Evolutionary conservation across 53 echinoderm and acorn worm genomes (phyloP), one percentile per base, ranked within the genome.

Genomic region (Actinopyga echinites): DNA sequence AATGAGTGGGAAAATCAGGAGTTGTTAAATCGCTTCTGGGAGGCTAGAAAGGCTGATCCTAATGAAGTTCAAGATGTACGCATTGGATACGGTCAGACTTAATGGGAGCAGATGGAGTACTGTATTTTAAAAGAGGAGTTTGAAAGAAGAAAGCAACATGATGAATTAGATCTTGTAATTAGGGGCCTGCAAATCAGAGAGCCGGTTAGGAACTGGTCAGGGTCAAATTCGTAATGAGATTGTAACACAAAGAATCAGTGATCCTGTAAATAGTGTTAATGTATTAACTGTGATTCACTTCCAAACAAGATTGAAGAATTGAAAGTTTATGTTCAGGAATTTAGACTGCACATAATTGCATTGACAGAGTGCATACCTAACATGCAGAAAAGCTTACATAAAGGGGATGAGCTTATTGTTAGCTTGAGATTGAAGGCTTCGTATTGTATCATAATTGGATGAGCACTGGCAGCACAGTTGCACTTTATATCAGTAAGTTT

Each of bases 81-180:
- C 35, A 42, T 69, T 69, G 71, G 71, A 5, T 37, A 9, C 6
- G 68, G 33, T 67, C 68, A 32, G 32, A 67, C 68, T 11, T 31
- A 5, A 34, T 67, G 68, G 71, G 71, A 69, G 24, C 71, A 69
- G 38, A 10, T 69, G 19, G 71, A 69, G 19, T 69, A 69, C 38
- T 34, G 35, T 35, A 17, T 10, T 6, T 69, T 69, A 24, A 69
- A 69, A 24, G 69, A 69, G 22, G 71, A 69, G 43, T 22, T 69
- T 17, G 5, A 21, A 21, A 69, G 17, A 11, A 69, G 71, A 22
- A 17, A 21, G 71, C 71, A 37, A 20, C 33, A 42, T 69, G 43
- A 37, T 36, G 71, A 15, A 40, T 13, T 11, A 15, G 74, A 74
- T 25, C n/a, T 74, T 9, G 52, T 44, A 8, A 74, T 74, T 2